These are phyloP conservation scores for Eupithecia tripunctaria DNA, from an alignment of 2,888 invertebrate species.

Conservation along the genomic window DNA sequence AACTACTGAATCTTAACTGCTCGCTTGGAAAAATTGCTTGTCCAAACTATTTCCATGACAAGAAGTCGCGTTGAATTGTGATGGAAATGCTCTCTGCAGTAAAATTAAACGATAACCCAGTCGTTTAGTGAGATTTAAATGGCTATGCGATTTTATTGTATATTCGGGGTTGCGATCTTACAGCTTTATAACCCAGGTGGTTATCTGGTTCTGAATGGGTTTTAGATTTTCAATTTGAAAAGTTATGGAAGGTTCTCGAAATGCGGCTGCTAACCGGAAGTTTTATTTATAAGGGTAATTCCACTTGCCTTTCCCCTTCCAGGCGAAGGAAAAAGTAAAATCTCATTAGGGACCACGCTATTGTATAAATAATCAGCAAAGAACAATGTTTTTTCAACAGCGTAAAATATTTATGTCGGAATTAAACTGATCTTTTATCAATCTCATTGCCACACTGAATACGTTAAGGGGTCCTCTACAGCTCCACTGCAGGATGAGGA, in stretches of 20 bases:
- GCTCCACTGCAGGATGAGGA: no score
- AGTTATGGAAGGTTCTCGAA: background rate
- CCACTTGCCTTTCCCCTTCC: background rate
- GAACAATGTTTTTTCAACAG: background rate
- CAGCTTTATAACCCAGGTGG: slow-evolving; percentile 67
- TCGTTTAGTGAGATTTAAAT: slow-evolving; percentile 83
- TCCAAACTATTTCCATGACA: slow-evolving; percentile 67
- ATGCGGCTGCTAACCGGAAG: background rate
- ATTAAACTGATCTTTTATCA: no score
- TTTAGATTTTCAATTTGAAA: slow-evolving; percentile 19
- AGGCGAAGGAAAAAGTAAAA: background rate
- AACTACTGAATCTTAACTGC: no score
- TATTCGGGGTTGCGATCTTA: slow-evolving; percentile 59
- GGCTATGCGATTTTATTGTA: slow-evolving; percentile 77
- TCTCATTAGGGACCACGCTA: background rate
- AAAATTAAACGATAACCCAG: slow-evolving; percentile 84
- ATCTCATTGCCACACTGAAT: no score
- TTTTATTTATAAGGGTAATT: background rate
- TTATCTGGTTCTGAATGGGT: slow-evolving; percentile 42
- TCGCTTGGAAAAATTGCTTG: slow-evolving; percentile 46
- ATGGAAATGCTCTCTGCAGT: slow-evolving; percentile 84
- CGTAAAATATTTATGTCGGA: no score
- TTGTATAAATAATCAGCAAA: background rate
- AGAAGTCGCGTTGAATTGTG: slow-evolving; percentile 83
- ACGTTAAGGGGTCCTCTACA: no score